phyloP scores from a whole-genome alignment of 2,888 invertebrate genomes.

The Pycnomerus fuliginosus region DNA sequence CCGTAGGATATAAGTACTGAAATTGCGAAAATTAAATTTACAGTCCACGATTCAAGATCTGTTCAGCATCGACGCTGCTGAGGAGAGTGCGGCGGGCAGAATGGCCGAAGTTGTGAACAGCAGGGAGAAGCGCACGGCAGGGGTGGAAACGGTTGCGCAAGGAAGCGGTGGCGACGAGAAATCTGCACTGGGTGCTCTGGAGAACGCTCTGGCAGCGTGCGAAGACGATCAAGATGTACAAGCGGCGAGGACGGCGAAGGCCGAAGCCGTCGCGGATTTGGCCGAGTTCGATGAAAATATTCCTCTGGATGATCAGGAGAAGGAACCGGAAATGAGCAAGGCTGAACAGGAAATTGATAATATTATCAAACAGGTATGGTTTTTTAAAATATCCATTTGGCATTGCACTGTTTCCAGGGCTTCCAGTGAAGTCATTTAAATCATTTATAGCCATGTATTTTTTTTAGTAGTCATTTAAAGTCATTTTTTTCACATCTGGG shows the following conservation, averaged over 20 bases:
- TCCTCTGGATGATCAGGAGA: constrained; percentile 74
- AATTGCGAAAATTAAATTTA: no score
- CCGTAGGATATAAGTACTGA: constrained; percentile 1
- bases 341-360: constrained; percentile 72
- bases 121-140: constrained; percentile 43
- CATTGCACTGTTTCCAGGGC: no score
- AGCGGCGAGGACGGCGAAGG: constrained; percentile 85
- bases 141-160: constrained; percentile 14
- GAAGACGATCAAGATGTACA: constrained; percentile 95
- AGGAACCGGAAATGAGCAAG: constrained; percentile 63
- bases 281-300: constrained; percentile 96
- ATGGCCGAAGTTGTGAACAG: constrained; percentile 61
- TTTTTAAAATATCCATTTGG: no score
- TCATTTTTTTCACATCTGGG: no score
- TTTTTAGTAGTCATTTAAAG: no score
- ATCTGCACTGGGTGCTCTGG: constrained; percentile 65
- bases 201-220: constrained; percentile 83
- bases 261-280: constrained; percentile 85
- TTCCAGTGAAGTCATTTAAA: no score
- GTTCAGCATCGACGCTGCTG: constrained; percentile 73
- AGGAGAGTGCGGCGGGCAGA: constrained; percentile 60
- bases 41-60: constrained; percentile 91
- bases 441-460: no score
- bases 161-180: constrained; percentile 56
- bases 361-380: constrained; percentile 69